phyloP scores from a whole-genome alignment of 2,797 vertebrate species.

The Cirrhinus molitorella region DNA sequence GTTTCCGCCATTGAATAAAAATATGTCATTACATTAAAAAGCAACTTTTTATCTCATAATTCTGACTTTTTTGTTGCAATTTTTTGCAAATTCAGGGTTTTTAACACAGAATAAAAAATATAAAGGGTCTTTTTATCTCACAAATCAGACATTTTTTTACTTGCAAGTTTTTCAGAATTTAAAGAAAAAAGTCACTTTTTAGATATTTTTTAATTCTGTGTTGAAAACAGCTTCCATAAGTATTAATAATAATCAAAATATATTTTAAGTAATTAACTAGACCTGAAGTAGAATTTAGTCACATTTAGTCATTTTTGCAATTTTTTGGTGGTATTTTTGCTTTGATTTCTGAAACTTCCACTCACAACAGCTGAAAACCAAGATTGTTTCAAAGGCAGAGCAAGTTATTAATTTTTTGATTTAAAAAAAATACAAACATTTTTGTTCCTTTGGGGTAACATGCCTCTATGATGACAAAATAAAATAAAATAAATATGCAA shows the following conservation, averaged over 20 bases:
- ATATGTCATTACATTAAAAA: not conserved
- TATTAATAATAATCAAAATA: constrained; percentile 7
- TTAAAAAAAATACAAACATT: too few relatives aligned
- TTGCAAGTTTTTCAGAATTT: not conserved
- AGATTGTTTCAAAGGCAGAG: not conserved
- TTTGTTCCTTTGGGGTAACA: too few relatives aligned
- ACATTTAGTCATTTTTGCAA: not conserved
- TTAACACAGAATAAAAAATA: not conserved
- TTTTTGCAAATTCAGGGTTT: not conserved
- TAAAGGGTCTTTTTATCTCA: not conserved
- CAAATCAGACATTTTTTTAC: not conserved
- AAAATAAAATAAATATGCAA: too few relatives aligned
- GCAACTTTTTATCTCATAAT: not conserved
- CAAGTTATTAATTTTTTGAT: not conserved
- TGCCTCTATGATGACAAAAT: too few relatives aligned
- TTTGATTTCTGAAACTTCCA: not conserved
- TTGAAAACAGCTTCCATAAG: not conserved
- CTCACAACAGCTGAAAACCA: not conserved
- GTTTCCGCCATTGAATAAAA: not conserved
- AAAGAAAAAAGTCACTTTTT: not conserved
- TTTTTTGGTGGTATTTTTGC: not conserved
- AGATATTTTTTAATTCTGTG: not conserved
- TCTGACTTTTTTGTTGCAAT: not conserved
- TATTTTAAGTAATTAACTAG: not conserved
- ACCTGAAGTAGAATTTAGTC: not conserved